These are phyloP conservation scores for Ammospiza maritima DNA, from an alignment of 2,797 vertebrate genomes.

Conservation along the genomic window DNA sequence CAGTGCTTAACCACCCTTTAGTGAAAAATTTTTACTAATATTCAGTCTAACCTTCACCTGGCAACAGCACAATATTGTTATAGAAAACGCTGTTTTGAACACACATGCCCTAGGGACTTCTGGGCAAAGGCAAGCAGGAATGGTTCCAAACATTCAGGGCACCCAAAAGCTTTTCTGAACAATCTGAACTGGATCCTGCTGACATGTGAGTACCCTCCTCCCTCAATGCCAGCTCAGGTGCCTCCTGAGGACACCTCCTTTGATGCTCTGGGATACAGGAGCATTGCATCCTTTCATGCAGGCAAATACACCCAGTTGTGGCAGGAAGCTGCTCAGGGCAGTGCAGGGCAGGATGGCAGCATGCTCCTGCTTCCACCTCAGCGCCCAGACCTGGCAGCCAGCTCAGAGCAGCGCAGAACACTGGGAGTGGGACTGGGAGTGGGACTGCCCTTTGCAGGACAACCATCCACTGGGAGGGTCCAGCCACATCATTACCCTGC, in stretches of 20 bases:
- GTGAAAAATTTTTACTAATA: background rate
- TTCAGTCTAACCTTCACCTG: background rate
- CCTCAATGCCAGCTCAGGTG: fast-evolving
- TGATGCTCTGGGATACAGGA: background rate
- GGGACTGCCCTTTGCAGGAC: background rate
- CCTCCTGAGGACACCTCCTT: background rate
- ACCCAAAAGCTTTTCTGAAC: background rate
- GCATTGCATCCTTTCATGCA: background rate
- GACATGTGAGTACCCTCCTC: background rate
- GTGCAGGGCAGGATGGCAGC: background rate
- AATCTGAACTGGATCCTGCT: background rate
- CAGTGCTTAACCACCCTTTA: background rate
- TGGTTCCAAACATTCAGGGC: background rate
- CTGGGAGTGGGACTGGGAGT: background rate
- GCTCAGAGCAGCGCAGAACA: background rate
- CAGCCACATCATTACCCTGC: background rate
- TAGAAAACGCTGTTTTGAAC: background rate
- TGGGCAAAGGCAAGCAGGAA: background rate
- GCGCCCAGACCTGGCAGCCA: background rate
- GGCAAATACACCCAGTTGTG: fast-evolving
- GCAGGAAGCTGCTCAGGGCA: background rate
- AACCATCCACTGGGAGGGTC: background rate
- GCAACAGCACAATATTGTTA: background rate
- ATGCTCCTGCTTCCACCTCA: background rate
- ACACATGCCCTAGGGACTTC: background rate